Evolutionary conservation across 2,113 vertebrate species (phyloP).

Genomic region (Panthera uncia): DNA sequence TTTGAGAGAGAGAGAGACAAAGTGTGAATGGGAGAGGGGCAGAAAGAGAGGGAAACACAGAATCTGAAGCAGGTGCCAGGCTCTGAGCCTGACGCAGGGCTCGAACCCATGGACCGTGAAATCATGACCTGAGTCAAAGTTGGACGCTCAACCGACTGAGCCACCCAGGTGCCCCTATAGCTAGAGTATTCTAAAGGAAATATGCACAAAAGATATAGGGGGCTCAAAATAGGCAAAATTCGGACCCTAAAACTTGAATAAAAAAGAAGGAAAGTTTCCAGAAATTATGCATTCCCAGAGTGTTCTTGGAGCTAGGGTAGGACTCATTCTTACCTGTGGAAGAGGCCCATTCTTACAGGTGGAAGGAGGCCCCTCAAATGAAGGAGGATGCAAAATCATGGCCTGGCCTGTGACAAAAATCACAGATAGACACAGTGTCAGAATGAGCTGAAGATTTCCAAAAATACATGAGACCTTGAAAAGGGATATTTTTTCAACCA

Average conservation of each 20-base stretch:
- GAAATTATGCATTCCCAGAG: not conserved
- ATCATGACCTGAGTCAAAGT: no score
- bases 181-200: not conserved
- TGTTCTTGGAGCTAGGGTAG: not conserved
- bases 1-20: no score
- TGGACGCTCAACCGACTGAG: no score
- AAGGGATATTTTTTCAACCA: not conserved
- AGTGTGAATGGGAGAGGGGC: no score
- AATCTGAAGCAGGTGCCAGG: no score
- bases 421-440: not conserved
- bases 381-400: not conserved
- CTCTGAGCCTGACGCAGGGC: no score
- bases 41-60: no score
- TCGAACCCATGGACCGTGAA: no score
- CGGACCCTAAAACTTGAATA: not conserved
- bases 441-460: not conserved
- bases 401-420: not conserved
- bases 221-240: not conserved
- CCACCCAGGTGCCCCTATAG: no score
- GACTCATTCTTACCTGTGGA: not conserved
- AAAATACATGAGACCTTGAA: not conserved
- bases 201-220: not conserved
- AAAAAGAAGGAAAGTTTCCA: not conserved
- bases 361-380: fast-evolving
- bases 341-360: no score